These are phyloP conservation scores for Sinhomidia bicolor DNA, from an alignment of 2,888 invertebrate genomes.

Conservation along the genomic window DNA sequence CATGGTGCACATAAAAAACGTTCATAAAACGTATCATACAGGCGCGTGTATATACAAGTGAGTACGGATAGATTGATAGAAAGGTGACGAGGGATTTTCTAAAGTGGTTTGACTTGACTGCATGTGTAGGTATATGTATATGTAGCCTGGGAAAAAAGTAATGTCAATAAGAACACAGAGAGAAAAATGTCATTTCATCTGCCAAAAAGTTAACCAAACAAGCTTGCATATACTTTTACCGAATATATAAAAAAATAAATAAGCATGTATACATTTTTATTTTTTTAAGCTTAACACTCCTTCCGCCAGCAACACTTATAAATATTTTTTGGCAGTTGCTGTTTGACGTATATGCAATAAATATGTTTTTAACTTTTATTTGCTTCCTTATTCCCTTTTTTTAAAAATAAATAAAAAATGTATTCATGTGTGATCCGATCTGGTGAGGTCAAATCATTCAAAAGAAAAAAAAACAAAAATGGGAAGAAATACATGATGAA, in stretches of 20 bases:
- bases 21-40: not conserved
- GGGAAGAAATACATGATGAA: too few species aligned
- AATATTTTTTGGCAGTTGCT: not conserved
- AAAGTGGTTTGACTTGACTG: constrained; percentile 11
- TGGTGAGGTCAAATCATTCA: not conserved
- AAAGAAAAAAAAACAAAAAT: too few species aligned
- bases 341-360: too few species aligned
- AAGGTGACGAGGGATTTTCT: constrained; percentile 22
- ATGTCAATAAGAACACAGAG: not conserved
- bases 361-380: not conserved
- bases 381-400: too few species aligned
- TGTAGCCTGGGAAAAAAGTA: too few species aligned
- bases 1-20: not conserved
- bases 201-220: not conserved
- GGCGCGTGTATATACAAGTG: not conserved
- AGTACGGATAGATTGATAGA: constrained; percentile 2
- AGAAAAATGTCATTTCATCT: not conserved
- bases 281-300: too few species aligned
- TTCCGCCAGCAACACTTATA: not conserved
- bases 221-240: not conserved
- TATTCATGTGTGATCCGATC: not conserved
- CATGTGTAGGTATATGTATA: too few species aligned
- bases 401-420: not conserved
- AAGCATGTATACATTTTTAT: too few species aligned
- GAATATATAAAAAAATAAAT: too few species aligned